These are phyloP conservation scores for Pecten maximus DNA, from an alignment of 2,888 invertebrate species.

Conservation along the genomic window DNA sequence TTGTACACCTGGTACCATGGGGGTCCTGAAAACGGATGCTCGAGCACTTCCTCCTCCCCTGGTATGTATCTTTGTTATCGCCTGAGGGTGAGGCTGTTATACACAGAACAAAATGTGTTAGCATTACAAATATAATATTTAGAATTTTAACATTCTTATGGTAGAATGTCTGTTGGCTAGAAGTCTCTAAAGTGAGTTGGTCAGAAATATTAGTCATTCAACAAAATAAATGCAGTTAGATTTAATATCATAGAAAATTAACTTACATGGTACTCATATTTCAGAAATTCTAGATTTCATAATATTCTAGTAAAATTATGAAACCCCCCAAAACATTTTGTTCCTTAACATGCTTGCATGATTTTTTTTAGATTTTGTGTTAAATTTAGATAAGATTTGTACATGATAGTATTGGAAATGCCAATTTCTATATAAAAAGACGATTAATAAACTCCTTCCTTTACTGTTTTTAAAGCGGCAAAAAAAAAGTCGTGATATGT, in stretches of 20 bases:
- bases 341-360: no score
- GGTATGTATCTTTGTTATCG: constrained; percentile 59
- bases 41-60: constrained; percentile 69
- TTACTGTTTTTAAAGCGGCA: neutral
- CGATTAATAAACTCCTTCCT: neutral
- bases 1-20: constrained; percentile 81
- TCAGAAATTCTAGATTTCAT: neutral
- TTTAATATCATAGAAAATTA: neutral
- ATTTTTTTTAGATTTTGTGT: no score
- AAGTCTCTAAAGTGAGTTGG: neutral
- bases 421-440: neutral
- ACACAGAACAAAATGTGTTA: no score
- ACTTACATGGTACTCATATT: neutral
- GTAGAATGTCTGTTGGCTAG: neutral
- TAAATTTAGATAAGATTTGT: no score
- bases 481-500: neutral
- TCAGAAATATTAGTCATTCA: neutral
- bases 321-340: no score
- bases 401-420: no score
- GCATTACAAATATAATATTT: no score
- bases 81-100: no score
- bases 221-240: neutral
- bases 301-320: no score
- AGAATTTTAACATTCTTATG: no score
- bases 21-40: constrained; percentile 72